Evolutionary conservation across 2,888 invertebrate genomes (phyloP).

Genomic region (Belgica antarctica): DNA sequence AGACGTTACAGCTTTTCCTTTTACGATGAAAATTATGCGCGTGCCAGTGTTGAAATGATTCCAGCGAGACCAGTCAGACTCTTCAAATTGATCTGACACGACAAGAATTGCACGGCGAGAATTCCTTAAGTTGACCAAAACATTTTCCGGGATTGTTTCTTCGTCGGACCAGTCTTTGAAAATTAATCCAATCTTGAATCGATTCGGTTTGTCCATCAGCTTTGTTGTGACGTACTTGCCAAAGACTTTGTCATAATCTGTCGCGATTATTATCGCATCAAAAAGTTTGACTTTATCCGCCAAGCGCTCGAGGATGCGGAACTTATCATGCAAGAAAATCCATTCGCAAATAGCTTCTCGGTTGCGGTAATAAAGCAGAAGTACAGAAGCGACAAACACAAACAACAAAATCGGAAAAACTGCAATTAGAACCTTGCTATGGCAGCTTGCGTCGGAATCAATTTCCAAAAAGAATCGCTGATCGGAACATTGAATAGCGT

Average conservation of each 20-base stretch:
- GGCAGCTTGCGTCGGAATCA: background rate
- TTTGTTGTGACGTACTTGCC: slow-evolving; percentile 2
- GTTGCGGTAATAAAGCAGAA: background rate
- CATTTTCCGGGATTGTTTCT: background rate
- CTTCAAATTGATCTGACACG: slow-evolving; percentile 1
- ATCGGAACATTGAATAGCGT: background rate
- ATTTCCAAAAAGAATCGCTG: background rate
- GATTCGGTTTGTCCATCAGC: slow-evolving; percentile 4
- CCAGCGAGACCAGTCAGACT: background rate
- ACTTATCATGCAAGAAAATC: background rate
- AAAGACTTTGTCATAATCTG: slow-evolving; percentile 13
- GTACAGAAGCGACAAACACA: background rate
- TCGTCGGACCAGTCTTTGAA: background rate
- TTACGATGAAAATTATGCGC: background rate
- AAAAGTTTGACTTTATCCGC: background rate
- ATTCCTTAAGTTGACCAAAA: background rate
- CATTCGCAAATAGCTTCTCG: background rate
- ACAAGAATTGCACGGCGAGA: slow-evolving; percentile 9
- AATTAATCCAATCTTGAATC: background rate
- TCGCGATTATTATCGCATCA: background rate
- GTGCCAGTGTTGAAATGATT: background rate
- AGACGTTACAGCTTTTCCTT: background rate
- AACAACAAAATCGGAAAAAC: background rate
- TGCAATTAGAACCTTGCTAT: background rate
- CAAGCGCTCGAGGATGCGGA: background rate